Base-by-base conservation (phyloP, 2,113 vertebrate genomes). In the Sylvilagus bachmani region DNA sequence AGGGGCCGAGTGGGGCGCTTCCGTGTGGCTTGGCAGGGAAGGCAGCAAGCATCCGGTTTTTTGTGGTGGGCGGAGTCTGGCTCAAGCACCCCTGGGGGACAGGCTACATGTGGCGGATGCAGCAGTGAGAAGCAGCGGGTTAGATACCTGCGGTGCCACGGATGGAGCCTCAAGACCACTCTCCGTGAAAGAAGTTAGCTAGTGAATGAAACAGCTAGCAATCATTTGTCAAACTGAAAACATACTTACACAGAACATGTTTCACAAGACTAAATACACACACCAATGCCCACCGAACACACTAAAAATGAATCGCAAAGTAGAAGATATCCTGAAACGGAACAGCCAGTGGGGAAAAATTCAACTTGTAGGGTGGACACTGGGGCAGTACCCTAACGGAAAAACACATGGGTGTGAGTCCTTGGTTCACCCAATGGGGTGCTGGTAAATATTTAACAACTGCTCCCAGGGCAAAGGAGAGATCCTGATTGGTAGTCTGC, bases 191-290 rank as follows among this genome's bases (percentile, higher is more conserved):
- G 83, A 83, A 33, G 16, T 64, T 64, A 89, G 16, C 36, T 64
- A 89, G 12, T 58, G 62, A 67, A 49, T 55, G 66, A 80, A 77
- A 58, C 44, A 51, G 25, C 10, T 11, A 79, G 58, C 10, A 79
- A 62, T 74, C 74, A 53, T 19, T 73, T 38, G n/a, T n/a, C 44
- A 96, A 53, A 78, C 66, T 71, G 62, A 80, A 78, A 33, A 89
- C 12, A 53, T 22, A 53, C n/a, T 5, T 55, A 19, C 51, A 77
- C 3, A 51, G 61, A 90, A 83, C 49, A n/a, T 29, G 38, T 55
- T 95, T 86, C 69, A 64, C 11, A 70, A 91, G 70, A 86, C 91
- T 8, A 31, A 51, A 64, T 24, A 38, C 16, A 55, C 55, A 58
- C 17, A 74, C 64, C 82, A 77, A 74, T 53, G 55, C n/a, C 53